These are phyloP conservation scores for Mixornis gularis DNA, from an alignment of 2,113 vertebrate species.

Conservation along the genomic window DNA sequence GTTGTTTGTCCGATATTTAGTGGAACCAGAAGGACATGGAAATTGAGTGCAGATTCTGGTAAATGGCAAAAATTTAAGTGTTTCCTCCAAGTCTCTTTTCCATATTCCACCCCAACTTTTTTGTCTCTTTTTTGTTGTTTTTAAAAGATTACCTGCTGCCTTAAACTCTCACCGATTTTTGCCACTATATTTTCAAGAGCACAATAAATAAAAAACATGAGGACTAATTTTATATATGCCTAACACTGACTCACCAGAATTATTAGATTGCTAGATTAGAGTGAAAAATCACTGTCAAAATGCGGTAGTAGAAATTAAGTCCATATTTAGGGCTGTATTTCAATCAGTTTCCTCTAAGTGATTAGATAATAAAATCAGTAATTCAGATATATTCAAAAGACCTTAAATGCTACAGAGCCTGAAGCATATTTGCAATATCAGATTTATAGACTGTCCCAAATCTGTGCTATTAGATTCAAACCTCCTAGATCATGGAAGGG, in stretches of 20 bases:
- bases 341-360: not conserved
- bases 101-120: not conserved
- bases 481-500: not conserved
- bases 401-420: not conserved
- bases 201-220: not conserved
- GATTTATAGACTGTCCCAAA: not conserved
- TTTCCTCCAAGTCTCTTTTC: not conserved
- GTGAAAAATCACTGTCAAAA: constrained; percentile 1
- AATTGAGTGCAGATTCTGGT: not conserved
- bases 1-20: not conserved
- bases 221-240: not conserved
- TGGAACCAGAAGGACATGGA: not conserved
- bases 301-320: not conserved
- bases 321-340: not conserved
- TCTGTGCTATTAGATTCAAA: not conserved
- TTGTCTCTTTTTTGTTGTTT: not conserved
- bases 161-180: not conserved
- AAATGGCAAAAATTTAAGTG: not conserved
- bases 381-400: not conserved
- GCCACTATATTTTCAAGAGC: not conserved
- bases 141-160: not conserved
- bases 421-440: not conserved
- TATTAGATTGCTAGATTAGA: not conserved
- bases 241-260: not conserved
- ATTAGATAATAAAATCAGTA: constrained; percentile 16